Evolutionary conservation across 1,140 invertebrate genomes (phyloP).

Genomic region (Lepidurus arcticus): DNA sequence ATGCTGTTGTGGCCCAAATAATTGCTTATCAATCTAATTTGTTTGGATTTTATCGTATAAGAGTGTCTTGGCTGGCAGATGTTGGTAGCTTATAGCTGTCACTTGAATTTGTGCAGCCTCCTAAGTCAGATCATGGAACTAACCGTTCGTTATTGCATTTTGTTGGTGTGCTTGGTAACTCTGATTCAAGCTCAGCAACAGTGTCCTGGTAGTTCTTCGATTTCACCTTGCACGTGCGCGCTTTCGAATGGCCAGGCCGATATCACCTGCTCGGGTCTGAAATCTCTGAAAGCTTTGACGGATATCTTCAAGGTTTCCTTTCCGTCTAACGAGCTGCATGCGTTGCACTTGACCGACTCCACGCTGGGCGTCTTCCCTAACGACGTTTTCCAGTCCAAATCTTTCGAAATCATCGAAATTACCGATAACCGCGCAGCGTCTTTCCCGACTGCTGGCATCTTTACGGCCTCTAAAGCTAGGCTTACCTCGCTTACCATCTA

Average conservation of each 20-base stretch:
- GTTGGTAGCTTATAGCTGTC: background rate
- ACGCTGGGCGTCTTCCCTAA: constrained; percentile 29
- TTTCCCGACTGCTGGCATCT: constrained; percentile 29
- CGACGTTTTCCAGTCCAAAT: constrained; percentile 32
- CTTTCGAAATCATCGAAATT: constrained; percentile 28
- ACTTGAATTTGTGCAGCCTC: background rate
- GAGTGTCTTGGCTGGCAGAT: background rate
- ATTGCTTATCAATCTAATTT: background rate
- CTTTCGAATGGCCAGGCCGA: background rate
- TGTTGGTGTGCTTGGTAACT: background rate
- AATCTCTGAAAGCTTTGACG: constrained; percentile 20
- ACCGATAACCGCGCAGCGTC: constrained; percentile 28
- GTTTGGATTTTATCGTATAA: background rate
- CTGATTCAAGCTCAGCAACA: background rate
- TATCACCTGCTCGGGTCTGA: constrained; percentile 29
- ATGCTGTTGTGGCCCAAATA: background rate
- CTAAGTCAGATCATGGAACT: background rate
- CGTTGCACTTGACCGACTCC: constrained; percentile 19
- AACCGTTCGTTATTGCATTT: background rate
- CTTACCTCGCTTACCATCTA: constrained; percentile 28
- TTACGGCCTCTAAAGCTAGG: constrained; percentile 25
- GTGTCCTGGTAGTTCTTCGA: constrained; percentile 29
- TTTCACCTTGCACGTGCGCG: constrained; percentile 28
- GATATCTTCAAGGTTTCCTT: constrained; percentile 30
- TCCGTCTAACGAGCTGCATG: constrained; percentile 31